These are phyloP conservation scores for Cyclophora punctaria DNA, from an alignment of 2,888 invertebrate genomes.

Conservation along the genomic window DNA sequence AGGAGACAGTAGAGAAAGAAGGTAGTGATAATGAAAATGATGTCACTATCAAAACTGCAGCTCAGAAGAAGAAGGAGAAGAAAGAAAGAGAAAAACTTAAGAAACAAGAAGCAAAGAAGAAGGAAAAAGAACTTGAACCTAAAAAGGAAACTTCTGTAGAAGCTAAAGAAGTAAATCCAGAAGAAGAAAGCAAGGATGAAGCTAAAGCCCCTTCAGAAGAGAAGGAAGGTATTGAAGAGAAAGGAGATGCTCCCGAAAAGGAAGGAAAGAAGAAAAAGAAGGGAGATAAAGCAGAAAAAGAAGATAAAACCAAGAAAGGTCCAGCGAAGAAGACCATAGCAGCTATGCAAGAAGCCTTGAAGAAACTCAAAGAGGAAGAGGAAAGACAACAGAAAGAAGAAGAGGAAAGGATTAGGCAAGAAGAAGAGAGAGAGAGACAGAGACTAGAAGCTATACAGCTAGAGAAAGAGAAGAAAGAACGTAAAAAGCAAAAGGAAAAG, in stretches of 20 bases:
- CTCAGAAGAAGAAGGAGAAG: slow-evolving; percentile 93
- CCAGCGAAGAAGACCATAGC: slow-evolving; percentile 90
- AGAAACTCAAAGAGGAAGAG: slow-evolving; percentile 91
- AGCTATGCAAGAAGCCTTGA: slow-evolving; percentile 94
- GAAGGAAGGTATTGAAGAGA: slow-evolving; percentile 47
- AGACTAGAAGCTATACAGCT: slow-evolving; percentile 83
- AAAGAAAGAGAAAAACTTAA: slow-evolving; percentile 87
- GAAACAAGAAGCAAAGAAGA: slow-evolving; percentile 80
- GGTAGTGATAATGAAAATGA: slow-evolving; percentile 74
- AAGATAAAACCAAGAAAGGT: slow-evolving; percentile 79
- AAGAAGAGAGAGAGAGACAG: slow-evolving; percentile 83
- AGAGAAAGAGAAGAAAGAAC: slow-evolving; percentile 91
- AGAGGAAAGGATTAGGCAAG: slow-evolving; percentile 84
- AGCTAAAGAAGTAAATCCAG: slow-evolving; percentile 22
- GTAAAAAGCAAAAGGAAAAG: slow-evolving; percentile 93
- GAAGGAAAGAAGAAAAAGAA: slow-evolving; percentile 69
- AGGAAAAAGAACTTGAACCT: slow-evolving; percentile 51
- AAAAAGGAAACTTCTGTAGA: slow-evolving; percentile 43
- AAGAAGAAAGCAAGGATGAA: slow-evolving; percentile 55
- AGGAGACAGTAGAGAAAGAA: slow-evolving; percentile 51
- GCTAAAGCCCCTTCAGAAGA: slow-evolving; percentile 48
- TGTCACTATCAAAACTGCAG: slow-evolving; percentile 83
- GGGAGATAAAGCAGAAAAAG: slow-evolving; percentile 57
- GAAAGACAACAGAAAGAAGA: slow-evolving; percentile 83
- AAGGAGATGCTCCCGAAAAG: slow-evolving; percentile 38